A percentile compares a stretch with the other conserved stretches of the same genome.
Evolutionary conservation across 2,888 invertebrate genomes (phyloP).

Genomic region (Ernsta delagoae): DNA sequence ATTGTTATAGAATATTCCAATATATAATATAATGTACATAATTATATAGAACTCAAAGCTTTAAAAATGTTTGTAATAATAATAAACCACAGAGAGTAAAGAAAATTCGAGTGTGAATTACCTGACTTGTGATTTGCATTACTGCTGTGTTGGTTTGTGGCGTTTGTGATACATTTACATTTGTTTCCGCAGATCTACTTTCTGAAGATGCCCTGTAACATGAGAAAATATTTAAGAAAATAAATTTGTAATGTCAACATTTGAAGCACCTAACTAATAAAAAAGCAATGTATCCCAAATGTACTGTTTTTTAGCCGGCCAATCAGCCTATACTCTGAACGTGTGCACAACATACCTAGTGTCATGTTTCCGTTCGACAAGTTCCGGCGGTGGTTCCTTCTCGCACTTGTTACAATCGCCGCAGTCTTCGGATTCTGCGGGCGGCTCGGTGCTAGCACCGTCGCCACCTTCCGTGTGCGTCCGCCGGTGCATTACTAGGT

Average conservation of each 20-base stretch:
- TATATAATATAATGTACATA: too few species aligned
- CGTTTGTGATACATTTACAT: constrained; percentile 52
- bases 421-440: constrained; percentile 59
- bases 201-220: constrained; percentile 60
- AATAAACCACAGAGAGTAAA: too few species aligned
- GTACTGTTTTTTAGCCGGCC: too few species aligned
- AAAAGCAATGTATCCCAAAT: too few species aligned
- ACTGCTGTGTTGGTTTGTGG: constrained; percentile 65
- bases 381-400: constrained; percentile 56
- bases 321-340: too few species aligned
- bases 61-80: too few species aligned
- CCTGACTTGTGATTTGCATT: constrained; percentile 79
- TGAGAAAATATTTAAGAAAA: constrained; percentile 21
- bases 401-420: constrained; percentile 67
- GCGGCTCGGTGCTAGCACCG: constrained; percentile 57
- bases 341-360: constrained; percentile 52
- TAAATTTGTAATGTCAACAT: too few species aligned
- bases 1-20: too few species aligned
- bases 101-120: constrained; percentile 39
- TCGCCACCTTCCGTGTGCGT: constrained; percentile 86
- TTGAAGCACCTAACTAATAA: too few species aligned
- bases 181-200: constrained; percentile 43
- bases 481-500: constrained; percentile 92
- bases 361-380: constrained; percentile 63
- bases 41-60: too few species aligned